Evolutionary conservation across 2,797 vertebrate species (phyloP).

Genomic region (Cottoperca gobio): DNA sequence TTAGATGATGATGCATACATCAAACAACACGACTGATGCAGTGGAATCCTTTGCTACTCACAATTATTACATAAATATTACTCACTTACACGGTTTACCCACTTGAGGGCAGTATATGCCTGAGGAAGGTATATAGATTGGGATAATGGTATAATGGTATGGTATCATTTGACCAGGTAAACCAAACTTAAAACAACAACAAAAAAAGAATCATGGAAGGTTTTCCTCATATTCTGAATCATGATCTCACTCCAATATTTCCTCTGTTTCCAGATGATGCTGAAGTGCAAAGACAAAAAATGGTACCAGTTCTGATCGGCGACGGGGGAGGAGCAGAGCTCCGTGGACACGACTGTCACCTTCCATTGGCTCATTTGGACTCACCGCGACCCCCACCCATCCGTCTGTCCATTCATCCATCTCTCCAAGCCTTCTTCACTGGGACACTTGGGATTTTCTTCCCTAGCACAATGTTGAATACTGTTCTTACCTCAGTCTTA

Average conservation of each 20-base stretch:
- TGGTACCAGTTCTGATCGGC: constrained; percentile 98
- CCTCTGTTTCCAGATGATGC: constrained; percentile 91
- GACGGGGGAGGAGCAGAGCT: constrained; percentile 50
- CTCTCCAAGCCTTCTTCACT: constrained; percentile 84
- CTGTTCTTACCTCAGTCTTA: constrained; percentile 90
- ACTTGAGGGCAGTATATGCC: constrained; percentile 45
- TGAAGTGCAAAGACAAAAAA: constrained; percentile 99
- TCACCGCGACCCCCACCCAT: constrained; percentile 72
- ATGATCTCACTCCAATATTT: neutral
- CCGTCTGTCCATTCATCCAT: constrained; percentile 78
- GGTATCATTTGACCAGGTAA: neutral
- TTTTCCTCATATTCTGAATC: neutral
- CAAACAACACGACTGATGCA: too few relatives aligned
- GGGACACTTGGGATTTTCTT: constrained; percentile 88
- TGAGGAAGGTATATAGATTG: neutral
- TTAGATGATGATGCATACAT: too few relatives aligned
- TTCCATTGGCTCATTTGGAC: constrained; percentile 83
- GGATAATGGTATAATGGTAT: too few relatives aligned
- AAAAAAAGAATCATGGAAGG: too few relatives aligned
- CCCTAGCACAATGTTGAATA: constrained; percentile 94
- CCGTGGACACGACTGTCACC: constrained; percentile 62
- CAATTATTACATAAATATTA: neutral
- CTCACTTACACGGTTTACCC: neutral
- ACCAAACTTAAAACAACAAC: neutral
- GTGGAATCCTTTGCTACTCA: too few relatives aligned